Base-by-base conservation (phyloP, 2,113 vertebrate species). In the Cryptomyrus ogoouensis region DNA sequence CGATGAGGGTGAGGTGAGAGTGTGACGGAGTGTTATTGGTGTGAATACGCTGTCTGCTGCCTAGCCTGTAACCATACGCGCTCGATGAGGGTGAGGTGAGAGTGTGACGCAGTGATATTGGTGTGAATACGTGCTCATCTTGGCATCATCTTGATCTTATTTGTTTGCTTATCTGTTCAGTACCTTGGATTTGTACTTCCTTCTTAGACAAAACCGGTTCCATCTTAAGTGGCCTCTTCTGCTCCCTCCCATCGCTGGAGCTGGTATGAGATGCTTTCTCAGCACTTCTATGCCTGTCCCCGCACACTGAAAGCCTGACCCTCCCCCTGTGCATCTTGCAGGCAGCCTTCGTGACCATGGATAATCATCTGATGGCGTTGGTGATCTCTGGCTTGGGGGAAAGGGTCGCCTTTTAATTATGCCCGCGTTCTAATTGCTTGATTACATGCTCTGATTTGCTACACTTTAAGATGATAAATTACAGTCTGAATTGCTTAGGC, bases 391-490 rank as follows among this genome's bases (percentile, higher is more conserved):
- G 83, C 19, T 46, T 84, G 83, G 50, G 31, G 84, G 85, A 77
- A 85, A 53, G 90, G 88, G 46, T 83, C 84, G 70, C 89, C 91
- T 83, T 53, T 90, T 92, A 91, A 92, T 92, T 90, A 91, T 77
- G 42, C 80, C 56, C 52, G 90, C 58, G 83, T 91, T 88, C 89
- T 93, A 93, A 92, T 93, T 92, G 91, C 91, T 90, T 24, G 87
- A 92, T 92, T 94, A 92, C 90, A 89, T 77, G 88, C 52, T 58
- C 62, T 42, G 88, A 92, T 94, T 91, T 52, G 85, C 91, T 90
- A 90, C 35, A 74, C 88, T 92, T 91, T 90, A 90, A n/a, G 88
- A 88, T 89, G 88, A 91, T 91, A 88, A 93, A 92, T 92, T 74
- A 89, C 56, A 53, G 90, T 80, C 66, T 44, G 53, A 91, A 74